phyloP scores from a whole-genome alignment of 2,113 vertebrate genomes.

The Lipotes vexillifer region DNA sequence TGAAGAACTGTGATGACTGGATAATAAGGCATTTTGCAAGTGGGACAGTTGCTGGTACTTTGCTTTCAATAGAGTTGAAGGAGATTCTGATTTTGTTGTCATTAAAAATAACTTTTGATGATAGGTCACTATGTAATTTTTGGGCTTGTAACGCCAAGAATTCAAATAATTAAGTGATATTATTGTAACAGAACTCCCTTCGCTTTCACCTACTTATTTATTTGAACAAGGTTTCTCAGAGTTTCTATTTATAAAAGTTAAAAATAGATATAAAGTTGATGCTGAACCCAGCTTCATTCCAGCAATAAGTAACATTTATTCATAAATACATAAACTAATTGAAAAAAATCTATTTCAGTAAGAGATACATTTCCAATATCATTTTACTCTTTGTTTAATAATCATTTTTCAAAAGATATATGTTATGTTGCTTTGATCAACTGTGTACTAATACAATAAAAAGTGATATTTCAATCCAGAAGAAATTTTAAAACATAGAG shows the following conservation, averaged over 20 bases:
- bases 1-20: neutral
- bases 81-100: constrained; percentile 3
- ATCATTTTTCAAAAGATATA: neutral
- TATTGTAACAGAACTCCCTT: neutral
- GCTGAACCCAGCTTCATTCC: neutral
- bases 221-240: neutral
- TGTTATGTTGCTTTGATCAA: neutral
- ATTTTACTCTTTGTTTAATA: neutral
- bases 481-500: neutral
- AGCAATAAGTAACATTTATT: neutral
- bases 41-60: neutral
- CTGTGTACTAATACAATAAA: neutral
- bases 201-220: neutral
- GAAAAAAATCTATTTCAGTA: neutral
- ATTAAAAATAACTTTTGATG: constrained; percentile 12
- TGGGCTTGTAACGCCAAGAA: neutral
- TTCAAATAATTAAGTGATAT: neutral
- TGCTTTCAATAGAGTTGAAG: neutral
- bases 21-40: neutral
- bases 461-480: neutral
- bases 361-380: neutral
- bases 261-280: neutral
- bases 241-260: constrained; percentile 6
- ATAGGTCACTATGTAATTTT: neutral
- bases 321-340: neutral